phyloP scores from a whole-genome alignment of 2,888 invertebrate species.

The Didymodactylos carnosus region DNA sequence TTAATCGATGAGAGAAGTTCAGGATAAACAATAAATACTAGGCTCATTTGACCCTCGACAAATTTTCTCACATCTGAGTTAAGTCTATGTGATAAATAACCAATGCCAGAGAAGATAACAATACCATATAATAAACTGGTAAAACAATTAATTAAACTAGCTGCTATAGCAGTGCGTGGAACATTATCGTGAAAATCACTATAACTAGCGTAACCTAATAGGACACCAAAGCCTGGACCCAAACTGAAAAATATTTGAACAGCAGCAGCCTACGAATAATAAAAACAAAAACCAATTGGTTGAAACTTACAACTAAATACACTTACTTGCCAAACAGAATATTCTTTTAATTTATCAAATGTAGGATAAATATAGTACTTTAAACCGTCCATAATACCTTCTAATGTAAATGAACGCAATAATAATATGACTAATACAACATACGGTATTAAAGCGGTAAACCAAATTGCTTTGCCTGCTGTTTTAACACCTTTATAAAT shows the following conservation, averaged over 20 bases:
- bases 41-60: constrained; percentile 53
- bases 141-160: constrained; percentile 17
- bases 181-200: constrained; percentile 73
- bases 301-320: no score
- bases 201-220: constrained; percentile 70
- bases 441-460: constrained; percentile 78
- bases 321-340: constrained; percentile 4
- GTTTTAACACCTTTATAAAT: constrained; percentile 35
- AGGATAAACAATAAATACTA: constrained; percentile 82
- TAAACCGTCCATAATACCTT: constrained; percentile 65
- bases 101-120: constrained; percentile 32
- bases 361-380: constrained; percentile 61
- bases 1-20: constrained; percentile 84
- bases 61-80: constrained; percentile 66
- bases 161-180: constrained; percentile 17
- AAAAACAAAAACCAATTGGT: no score
- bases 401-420: constrained; percentile 58
- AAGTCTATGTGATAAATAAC: constrained; percentile 62
- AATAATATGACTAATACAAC: constrained; percentile 65
- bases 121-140: constrained; percentile 19
- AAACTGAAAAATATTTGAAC: constrained; percentile 80
- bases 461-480: constrained; percentile 59
- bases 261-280: no score
- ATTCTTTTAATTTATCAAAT: constrained; percentile 48
- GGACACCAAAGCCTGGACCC: constrained; percentile 77